Percentiles rank a stretch among this genome's conserved stretches.
These are phyloP conservation scores for Tribolium castaneum DNA, from an alignment of 1,140 invertebrate species.

Conservation along the genomic window DNA sequence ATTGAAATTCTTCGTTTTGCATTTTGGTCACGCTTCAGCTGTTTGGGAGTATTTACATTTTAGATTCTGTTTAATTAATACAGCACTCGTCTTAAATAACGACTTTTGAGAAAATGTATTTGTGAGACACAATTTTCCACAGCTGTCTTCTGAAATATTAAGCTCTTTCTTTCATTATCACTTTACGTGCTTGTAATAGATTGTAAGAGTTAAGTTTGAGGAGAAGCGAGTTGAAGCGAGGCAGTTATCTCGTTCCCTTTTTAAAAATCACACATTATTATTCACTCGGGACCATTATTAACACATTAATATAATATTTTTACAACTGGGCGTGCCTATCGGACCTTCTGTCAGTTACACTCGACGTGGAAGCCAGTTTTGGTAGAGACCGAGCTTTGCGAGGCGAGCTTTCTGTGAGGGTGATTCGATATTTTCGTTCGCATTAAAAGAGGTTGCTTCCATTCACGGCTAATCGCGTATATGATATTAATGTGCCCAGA, in stretches of 20 bases:
- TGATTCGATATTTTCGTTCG: slow-evolving; percentile 52
- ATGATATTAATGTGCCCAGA: slow-evolving; percentile 62
- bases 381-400: slow-evolving; percentile 11
- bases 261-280: slow-evolving; percentile 58
- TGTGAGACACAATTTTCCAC: slow-evolving; percentile 46
- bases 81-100: slow-evolving; percentile 46
- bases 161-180: slow-evolving; percentile 39
- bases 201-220: slow-evolving; percentile 17
- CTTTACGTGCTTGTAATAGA: slow-evolving; percentile 44
- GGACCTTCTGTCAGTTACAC: slow-evolving; percentile 60
- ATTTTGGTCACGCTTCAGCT: slow-evolving; percentile 54
- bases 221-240: not conserved
- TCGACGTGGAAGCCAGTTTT: slow-evolving; percentile 55
- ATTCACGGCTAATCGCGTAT: slow-evolving; percentile 63
- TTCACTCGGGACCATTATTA: slow-evolving; percentile 61
- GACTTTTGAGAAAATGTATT: slow-evolving; percentile 47
- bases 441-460: slow-evolving; percentile 56
- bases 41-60: slow-evolving; percentile 56
- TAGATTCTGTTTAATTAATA: slow-evolving; percentile 56
- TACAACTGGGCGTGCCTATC: slow-evolving; percentile 61
- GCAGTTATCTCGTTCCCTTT: slow-evolving; percentile 55
- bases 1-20: slow-evolving; percentile 47
- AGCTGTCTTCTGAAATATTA: slow-evolving; percentile 47
- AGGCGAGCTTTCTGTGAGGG: not conserved
- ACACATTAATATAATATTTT: slow-evolving; percentile 63